Percentiles rank a stretch among this genome's conserved stretches.
Conservation (phyloP, 2,797 vertebrate species). For the Propithecus perrieri region DNA sequence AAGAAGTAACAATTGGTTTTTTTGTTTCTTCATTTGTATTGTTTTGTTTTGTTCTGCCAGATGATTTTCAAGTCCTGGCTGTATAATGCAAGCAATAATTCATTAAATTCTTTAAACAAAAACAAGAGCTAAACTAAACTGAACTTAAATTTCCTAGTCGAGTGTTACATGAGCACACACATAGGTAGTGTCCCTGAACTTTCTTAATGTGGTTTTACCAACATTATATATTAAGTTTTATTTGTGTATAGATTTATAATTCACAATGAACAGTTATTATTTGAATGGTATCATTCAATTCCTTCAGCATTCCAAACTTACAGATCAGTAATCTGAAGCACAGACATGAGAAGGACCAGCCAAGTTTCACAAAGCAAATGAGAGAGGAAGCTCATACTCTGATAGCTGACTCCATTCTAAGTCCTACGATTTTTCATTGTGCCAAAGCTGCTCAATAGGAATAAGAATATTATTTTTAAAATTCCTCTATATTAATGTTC, state of each 20-base stretch:
- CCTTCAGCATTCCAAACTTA: neutral
- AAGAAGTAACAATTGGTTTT: conserved; percentile 8
- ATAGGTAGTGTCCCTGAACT: neutral
- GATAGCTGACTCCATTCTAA: neutral
- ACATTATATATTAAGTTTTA: neutral
- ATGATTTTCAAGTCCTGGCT: conserved; percentile 16
- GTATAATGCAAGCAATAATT: neutral
- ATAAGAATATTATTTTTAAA: neutral
- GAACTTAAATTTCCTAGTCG: neutral
- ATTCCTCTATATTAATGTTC: neutral
- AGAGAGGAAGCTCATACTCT: neutral
- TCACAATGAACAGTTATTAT: neutral
- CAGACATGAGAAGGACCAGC: neutral
- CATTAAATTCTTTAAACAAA: neutral
- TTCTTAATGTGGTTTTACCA: neutral
- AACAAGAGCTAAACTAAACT: neutral
- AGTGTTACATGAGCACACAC: neutral
- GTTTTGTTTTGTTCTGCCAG: conserved; percentile 53
- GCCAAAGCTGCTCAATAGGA: neutral
- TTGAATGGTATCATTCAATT: neutral
- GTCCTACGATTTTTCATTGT: neutral
- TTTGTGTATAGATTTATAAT: neutral
- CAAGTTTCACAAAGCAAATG: neutral
- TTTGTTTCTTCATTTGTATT: neutral
- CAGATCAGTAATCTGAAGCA: neutral